Conservation (phyloP, 2,888 invertebrate genomes). For the Quadroppia sp. region DNA sequence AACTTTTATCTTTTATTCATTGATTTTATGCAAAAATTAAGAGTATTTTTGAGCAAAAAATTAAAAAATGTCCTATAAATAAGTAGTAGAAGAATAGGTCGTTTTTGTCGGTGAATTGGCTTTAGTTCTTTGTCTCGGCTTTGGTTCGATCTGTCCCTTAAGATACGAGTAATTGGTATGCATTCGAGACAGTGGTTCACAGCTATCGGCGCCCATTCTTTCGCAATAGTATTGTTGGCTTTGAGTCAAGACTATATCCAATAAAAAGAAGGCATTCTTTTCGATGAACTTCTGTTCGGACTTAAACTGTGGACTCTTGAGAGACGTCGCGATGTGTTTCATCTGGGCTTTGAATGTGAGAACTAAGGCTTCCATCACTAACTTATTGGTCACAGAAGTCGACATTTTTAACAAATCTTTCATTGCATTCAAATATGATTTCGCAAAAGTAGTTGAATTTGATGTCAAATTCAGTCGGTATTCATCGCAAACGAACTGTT, state of each 20-base stretch:
- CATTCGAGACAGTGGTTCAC: conserved; percentile 48
- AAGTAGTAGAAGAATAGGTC: conserved; percentile 21
- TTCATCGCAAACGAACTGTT: conserved; percentile 64
- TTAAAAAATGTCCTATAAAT: conserved; percentile 10
- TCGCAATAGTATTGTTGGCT: conserved; percentile 61
- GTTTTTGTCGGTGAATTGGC: conserved; percentile 7
- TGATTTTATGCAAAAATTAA: too few species aligned
- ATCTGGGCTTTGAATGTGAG: conserved; percentile 72
- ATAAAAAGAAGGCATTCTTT: conserved; percentile 68
- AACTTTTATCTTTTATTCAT: too few species aligned
- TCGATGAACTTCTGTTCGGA: conserved; percentile 57
- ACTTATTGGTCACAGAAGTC: conserved; percentile 55
- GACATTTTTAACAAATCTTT: conserved; percentile 71
- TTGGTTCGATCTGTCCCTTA: conserved; percentile 24
- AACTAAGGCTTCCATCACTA: conserved; percentile 67
- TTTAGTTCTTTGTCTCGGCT: conserved; percentile 9
- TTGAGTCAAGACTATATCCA: conserved; percentile 63
- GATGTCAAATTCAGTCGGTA: conserved; percentile 70
- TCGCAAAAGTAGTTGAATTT: conserved; percentile 75
- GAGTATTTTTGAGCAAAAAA: too few species aligned
- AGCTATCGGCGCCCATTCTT: conserved; percentile 50
- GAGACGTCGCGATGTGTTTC: conserved; percentile 60
- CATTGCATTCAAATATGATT: conserved; percentile 67
- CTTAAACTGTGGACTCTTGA: conserved; percentile 50
- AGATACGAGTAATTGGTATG: conserved; percentile 46